A percentile compares a stretch with the other conserved stretches of the same genome.
phyloP scores from a whole-genome alignment of 2,113 vertebrate genomes.

The Taurulus bubalis region DNA sequence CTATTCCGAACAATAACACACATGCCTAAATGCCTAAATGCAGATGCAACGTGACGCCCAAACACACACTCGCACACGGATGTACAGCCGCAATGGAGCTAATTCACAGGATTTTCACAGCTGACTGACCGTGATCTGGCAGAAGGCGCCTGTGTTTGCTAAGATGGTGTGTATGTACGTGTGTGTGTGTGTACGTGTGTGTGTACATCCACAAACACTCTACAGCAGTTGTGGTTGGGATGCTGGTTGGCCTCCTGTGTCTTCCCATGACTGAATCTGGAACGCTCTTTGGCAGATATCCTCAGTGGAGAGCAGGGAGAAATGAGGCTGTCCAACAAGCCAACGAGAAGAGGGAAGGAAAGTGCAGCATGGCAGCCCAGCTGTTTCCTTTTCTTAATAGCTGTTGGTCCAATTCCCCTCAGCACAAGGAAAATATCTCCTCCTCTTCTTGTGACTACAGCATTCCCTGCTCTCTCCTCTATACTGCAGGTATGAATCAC shows the following conservation, averaged over 20 bases:
- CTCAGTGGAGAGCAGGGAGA: slow-evolving; percentile 55
- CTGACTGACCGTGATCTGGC: slow-evolving; percentile 66
- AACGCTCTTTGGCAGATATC: slow-evolving; percentile 60
- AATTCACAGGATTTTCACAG: slow-evolving; percentile 67
- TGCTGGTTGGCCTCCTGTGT: slow-evolving; percentile 33
- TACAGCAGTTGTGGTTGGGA: slow-evolving; percentile 14
- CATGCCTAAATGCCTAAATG: background rate
- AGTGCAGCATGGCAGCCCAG: slow-evolving; percentile 32
- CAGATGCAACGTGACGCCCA: slow-evolving; percentile 25
- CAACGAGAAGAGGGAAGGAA: slow-evolving; percentile 40
- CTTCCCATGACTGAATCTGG: slow-evolving; percentile 51
- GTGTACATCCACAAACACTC: slow-evolving; percentile 7
- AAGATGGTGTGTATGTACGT: slow-evolving; percentile 33
- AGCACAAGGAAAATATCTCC: slow-evolving; percentile 55
- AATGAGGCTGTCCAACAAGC: slow-evolving; percentile 65
- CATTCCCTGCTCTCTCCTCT: slow-evolving; percentile 51
- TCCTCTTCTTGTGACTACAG: slow-evolving; percentile 66
- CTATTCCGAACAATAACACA: slow-evolving; percentile 6
- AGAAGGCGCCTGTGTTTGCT: slow-evolving; percentile 56
- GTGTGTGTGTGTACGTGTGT: slow-evolving; percentile 7
- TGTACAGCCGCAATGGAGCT: slow-evolving; percentile 40
- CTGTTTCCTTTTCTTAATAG: slow-evolving; percentile 63
- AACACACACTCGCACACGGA: slow-evolving; percentile 11
- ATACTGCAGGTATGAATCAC: slow-evolving; percentile 73
- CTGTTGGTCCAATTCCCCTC: slow-evolving; percentile 68